phyloP scores from a whole-genome alignment of 2,888 invertebrate species.

The Sussaba pulchella region DNA sequence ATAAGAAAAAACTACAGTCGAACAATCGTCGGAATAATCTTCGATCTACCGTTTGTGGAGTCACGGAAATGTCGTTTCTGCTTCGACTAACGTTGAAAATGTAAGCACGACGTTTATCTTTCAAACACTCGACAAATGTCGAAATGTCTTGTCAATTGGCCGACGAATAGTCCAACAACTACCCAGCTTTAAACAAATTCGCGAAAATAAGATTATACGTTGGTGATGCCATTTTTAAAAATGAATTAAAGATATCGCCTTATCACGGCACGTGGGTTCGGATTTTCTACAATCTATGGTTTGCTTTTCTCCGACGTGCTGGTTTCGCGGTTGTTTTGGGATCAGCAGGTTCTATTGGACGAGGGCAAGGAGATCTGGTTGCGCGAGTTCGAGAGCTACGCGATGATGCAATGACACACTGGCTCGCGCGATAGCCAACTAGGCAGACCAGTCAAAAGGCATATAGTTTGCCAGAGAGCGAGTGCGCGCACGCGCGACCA shows the following conservation, averaged over 20 bases:
- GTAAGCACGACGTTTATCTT: neutral
- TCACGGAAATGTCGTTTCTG: neutral
- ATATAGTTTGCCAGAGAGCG: neutral
- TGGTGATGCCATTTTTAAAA: too few species aligned
- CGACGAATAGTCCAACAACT: neutral
- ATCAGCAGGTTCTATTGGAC: constrained; percentile 49
- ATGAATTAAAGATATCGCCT: too few species aligned
- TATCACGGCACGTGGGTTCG: too few species aligned
- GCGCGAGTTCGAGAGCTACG: constrained; percentile 37
- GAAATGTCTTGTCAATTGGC: neutral
- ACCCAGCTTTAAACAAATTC: too few species aligned
- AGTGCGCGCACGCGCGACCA: constrained; percentile 28
- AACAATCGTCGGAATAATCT: neutral
- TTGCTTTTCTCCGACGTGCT: too few species aligned
- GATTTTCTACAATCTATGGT: too few species aligned
- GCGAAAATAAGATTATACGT: too few species aligned
- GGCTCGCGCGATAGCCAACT: constrained; percentile 47
- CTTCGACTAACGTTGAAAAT: neutral
- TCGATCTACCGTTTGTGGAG: neutral
- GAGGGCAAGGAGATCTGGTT: constrained; percentile 65
- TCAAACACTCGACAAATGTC: constrained; percentile 7
- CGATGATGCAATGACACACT: constrained; percentile 62
- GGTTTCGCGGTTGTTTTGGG: too few species aligned
- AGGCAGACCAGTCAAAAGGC: neutral
- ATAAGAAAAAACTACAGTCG: neutral